Evolutionary conservation across 1,140 invertebrate genomes (phyloP).

Genomic region (Philotrypesis tridentata): DNA sequence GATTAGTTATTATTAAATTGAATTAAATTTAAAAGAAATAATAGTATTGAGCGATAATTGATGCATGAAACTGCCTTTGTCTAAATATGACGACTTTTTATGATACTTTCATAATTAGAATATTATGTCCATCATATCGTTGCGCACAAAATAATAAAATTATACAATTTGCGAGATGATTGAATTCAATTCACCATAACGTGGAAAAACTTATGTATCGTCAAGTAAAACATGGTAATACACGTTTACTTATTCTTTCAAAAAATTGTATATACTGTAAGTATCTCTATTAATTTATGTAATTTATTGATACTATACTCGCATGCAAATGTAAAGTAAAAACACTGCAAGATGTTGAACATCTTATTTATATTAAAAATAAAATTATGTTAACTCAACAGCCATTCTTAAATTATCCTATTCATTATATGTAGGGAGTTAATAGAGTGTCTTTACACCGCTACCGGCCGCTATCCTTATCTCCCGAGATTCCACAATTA

Average conservation of each 20-base stretch:
- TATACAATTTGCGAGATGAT: background rate
- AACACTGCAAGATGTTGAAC: background rate
- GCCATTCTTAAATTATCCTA: too few relatives aligned
- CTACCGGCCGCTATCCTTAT: too few relatives aligned
- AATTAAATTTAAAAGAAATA: slow-evolving; percentile 14
- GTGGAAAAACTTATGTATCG: background rate
- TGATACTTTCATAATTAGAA: slow-evolving; percentile 5
- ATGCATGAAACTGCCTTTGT: slow-evolving; percentile 30
- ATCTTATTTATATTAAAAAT: slow-evolving; percentile 32
- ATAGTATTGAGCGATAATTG: background rate
- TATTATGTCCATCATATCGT: background rate
- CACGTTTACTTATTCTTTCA: slow-evolving; percentile 12
- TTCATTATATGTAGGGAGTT: too few relatives aligned
- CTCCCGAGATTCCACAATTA: too few relatives aligned
- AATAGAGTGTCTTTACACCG: too few relatives aligned
- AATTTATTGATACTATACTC: slow-evolving; percentile 38
- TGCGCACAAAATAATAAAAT: background rate
- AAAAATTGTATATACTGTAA: slow-evolving; percentile 33
- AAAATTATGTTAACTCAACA: too few relatives aligned
- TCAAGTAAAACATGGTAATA: background rate
- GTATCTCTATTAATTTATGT: slow-evolving; percentile 20
- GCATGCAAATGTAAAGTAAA: background rate
- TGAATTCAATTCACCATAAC: background rate
- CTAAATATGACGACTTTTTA: slow-evolving; percentile 6
- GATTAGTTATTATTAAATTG: slow-evolving; percentile 14